Conservation (phyloP, 2,113 vertebrate genomes). For the Australoheros scitulus region DNA sequence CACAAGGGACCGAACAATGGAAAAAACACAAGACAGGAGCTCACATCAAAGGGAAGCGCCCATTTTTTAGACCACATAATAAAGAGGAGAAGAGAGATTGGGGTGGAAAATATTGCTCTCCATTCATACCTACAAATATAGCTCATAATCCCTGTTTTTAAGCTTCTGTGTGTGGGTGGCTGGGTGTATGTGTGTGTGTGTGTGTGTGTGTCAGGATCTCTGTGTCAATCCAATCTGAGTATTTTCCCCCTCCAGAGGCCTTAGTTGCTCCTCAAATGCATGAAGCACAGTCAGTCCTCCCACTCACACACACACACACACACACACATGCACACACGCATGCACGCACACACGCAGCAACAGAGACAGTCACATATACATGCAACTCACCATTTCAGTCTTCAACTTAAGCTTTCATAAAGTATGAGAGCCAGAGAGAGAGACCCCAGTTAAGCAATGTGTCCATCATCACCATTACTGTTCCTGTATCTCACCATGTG, state of each 20-base stretch:
- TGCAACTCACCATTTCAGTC: slow-evolving; percentile 10
- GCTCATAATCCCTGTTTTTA: slow-evolving; percentile 63
- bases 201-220: slow-evolving; percentile 32
- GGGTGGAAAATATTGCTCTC: slow-evolving; percentile 41
- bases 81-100: slow-evolving; percentile 25
- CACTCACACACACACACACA: slow-evolving; percentile 10
- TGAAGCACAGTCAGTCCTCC: slow-evolving; percentile 24
- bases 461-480: slow-evolving; percentile 32
- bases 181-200: slow-evolving; percentile 22
- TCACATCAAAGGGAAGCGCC: slow-evolving; percentile 60
- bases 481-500: slow-evolving; percentile 4
- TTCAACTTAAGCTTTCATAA: slow-evolving; percentile 33
- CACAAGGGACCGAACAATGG: slow-evolving; percentile 40
- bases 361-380: not conserved
- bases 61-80: slow-evolving; percentile 50
- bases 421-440: slow-evolving; percentile 20
- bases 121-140: slow-evolving; percentile 69
- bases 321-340: not conserved
- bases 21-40: slow-evolving; percentile 49
- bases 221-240: slow-evolving; percentile 40
- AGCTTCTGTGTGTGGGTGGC: slow-evolving; percentile 21
- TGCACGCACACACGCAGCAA: not conserved
- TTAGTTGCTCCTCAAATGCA: slow-evolving; percentile 50
- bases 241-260: slow-evolving; percentile 27
- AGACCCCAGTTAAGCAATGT: slow-evolving; percentile 43